A percentile compares a stretch with the other conserved stretches of the same genome.
These are phyloP conservation scores for Simalia tracyae DNA, from an alignment of 2,797 vertebrate genomes.

Conservation along the genomic window DNA sequence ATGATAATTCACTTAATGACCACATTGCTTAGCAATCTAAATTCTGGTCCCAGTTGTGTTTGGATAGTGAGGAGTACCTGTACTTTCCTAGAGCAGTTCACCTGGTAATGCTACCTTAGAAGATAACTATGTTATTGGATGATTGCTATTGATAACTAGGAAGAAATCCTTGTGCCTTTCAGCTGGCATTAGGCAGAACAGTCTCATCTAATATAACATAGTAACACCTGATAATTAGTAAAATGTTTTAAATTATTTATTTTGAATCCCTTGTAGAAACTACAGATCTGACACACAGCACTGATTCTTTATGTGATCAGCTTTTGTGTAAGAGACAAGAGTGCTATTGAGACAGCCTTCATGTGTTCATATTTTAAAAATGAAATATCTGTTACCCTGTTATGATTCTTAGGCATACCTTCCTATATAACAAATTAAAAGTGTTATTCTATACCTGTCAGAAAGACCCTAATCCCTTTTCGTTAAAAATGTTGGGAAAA, in stretches of 20 bases:
- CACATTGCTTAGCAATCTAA: too few relatives aligned
- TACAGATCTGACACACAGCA: neutral
- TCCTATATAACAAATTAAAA: neutral
- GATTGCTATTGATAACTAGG: neutral
- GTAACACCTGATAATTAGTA: neutral
- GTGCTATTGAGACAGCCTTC: neutral
- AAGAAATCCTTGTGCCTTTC: neutral
- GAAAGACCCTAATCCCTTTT: neutral
- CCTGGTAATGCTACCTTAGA: neutral
- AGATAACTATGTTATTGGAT: neutral
- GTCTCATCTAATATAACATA: neutral
- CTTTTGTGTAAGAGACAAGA: neutral
- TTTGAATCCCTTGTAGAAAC: neutral
- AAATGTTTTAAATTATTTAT: neutral
- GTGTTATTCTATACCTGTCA: neutral
- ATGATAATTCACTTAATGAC: too few relatives aligned
- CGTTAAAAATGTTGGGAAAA: neutral
- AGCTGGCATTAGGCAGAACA: neutral
- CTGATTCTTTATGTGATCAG: neutral
- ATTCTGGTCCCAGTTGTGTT: too few relatives aligned
- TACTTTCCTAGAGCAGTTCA: neutral
- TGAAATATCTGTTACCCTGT: neutral
- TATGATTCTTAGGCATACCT: neutral
- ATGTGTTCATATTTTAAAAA: neutral
- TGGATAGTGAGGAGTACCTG: too few relatives aligned